Conservation (phyloP, 2,113 vertebrate genomes). For the Fulmarus glacialis region DNA sequence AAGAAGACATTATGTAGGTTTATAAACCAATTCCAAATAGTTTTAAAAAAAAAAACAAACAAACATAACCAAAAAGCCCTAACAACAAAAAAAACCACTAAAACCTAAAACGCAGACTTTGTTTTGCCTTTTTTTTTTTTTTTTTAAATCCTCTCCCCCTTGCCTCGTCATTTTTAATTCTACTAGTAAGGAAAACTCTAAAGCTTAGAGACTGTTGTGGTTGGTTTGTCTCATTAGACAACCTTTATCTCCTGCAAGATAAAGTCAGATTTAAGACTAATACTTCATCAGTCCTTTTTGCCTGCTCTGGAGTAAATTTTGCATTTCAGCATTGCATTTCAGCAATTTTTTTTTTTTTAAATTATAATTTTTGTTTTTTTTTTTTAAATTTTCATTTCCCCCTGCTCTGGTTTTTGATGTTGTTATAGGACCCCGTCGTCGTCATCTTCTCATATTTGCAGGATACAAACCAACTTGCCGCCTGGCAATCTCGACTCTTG, state of each 20-base stretch:
- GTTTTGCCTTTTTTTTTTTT: background rate
- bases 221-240: background rate
- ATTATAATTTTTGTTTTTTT: too few species aligned
- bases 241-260: background rate
- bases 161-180: background rate
- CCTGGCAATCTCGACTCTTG: background rate
- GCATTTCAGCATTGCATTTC: background rate
- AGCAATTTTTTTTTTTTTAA: background rate
- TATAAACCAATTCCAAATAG: background rate
- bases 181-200: background rate
- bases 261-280: background rate
- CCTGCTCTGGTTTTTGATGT: background rate
- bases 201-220: background rate
- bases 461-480: too few species aligned
- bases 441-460: accelerated
- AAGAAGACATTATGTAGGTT: background rate
- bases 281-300: background rate
- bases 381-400: background rate
- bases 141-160: background rate
- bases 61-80: too few species aligned
- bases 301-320: background rate
- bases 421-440: background rate
- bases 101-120: background rate
- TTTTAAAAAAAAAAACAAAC: background rate
- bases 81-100: background rate